Percentiles rank a stretch among this genome's conserved stretches.
Conservation (phyloP, 2,888 invertebrate species). For the Drosophila picticornis region DNA sequence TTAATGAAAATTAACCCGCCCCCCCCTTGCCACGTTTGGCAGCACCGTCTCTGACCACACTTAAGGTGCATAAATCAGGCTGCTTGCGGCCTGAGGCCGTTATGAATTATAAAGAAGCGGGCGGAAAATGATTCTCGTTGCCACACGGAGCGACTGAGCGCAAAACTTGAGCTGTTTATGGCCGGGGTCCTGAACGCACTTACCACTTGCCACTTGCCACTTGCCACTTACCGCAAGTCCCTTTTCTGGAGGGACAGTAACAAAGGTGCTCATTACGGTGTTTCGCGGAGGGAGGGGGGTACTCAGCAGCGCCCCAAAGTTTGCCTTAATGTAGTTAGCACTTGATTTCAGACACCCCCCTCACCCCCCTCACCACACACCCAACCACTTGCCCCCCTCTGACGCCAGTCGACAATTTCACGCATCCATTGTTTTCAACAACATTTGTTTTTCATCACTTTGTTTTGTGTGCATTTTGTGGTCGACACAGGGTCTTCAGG, state of each 20-base stretch:
- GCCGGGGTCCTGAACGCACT: conserved; percentile 60
- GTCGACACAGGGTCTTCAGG: neutral
- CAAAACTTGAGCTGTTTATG: conserved; percentile 57
- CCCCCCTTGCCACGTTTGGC: neutral
- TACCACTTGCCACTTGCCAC: conserved; percentile 50
- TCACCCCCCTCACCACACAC: neutral
- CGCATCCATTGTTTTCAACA: conserved; percentile 71
- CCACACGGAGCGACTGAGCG: conserved; percentile 8
- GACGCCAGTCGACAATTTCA: conserved; percentile 60
- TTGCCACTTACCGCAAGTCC: conserved; percentile 11
- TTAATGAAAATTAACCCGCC: neutral
- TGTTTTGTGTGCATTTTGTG: conserved; percentile 65
- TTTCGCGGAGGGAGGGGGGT: conserved; percentile 5
- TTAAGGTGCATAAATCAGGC: conserved; percentile 20
- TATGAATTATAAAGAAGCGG: conserved; percentile 14
- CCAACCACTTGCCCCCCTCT: neutral
- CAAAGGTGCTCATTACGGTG: conserved; percentile 47
- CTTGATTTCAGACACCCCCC: conserved; percentile 50
- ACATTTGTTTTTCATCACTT: conserved; percentile 80
- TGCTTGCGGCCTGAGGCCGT: conserved; percentile 11
- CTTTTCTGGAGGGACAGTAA: conserved; percentile 33
- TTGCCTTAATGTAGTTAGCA: conserved; percentile 72
- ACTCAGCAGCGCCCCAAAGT: neutral
- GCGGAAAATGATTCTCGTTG: conserved; percentile 21
- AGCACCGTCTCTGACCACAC: neutral